phyloP scores from a whole-genome alignment of 2,888 invertebrate genomes.

The Mamestra brassicae region DNA sequence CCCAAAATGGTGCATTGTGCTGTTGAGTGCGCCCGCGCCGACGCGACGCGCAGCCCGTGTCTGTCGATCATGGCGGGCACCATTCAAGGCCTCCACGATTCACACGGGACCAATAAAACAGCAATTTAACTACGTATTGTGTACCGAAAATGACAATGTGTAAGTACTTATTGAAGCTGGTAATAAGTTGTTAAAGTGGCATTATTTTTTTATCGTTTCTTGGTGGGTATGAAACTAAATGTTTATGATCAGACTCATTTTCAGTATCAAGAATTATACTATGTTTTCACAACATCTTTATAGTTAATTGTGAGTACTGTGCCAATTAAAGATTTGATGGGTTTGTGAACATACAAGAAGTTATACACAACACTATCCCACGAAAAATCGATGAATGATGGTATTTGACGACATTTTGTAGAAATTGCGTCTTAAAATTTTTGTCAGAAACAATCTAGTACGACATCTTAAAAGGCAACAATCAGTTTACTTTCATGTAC shows the following conservation, averaged over 20 bases:
- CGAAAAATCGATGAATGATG: too few species aligned
- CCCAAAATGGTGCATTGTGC: slow-evolving; percentile 70
- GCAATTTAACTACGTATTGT: slow-evolving; percentile 64
- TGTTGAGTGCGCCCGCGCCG: slow-evolving; percentile 66
- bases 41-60: slow-evolving; percentile 45
- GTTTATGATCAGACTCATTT: background rate
- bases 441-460: too few species aligned
- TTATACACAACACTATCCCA: too few species aligned
- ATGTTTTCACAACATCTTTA: too few species aligned
- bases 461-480: background rate
- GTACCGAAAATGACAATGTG: slow-evolving; percentile 42
- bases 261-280: too few species aligned
- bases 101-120: slow-evolving; percentile 61
- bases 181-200: slow-evolving; percentile 13
- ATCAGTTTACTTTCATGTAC: background rate
- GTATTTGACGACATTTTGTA: background rate
- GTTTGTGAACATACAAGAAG: too few species aligned
- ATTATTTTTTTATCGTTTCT: background rate
- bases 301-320: too few species aligned
- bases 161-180: slow-evolving; percentile 47
- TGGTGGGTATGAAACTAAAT: slow-evolving; percentile 11
- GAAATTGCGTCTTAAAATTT: background rate
- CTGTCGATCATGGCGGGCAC: slow-evolving; percentile 57
- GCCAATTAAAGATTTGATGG: too few species aligned
- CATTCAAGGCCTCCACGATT: slow-evolving; percentile 62